A percentile compares a stretch with the other conserved stretches of the same genome.
phyloP scores from a whole-genome alignment of 2,113 vertebrate genomes.

The Notothenia coriiceps region DNA sequence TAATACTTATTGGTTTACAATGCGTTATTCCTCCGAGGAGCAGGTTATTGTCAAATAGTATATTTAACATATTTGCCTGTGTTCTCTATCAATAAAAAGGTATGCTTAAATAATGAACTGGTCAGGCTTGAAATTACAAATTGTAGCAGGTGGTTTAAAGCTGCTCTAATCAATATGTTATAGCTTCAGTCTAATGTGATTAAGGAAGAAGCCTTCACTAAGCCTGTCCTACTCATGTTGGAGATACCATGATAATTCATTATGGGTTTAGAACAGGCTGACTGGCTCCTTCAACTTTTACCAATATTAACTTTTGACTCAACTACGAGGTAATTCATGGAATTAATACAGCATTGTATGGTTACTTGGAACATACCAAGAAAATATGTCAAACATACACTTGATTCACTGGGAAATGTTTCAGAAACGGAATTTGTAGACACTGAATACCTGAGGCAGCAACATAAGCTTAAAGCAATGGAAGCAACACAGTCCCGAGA shows the following conservation, averaged over 20 bases:
- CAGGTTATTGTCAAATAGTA: constrained; percentile 9
- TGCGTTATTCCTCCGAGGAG: constrained; percentile 13
- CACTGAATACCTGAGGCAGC: not conserved
- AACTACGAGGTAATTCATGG: not conserved
- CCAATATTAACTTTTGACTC: not conserved
- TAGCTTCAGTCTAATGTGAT: not conserved
- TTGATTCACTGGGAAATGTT: too few relatives aligned
- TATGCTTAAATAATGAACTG: not conserved
- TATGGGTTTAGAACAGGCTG: not conserved
- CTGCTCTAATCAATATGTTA: not conserved
- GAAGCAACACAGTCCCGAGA: not conserved
- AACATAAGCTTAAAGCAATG: too few relatives aligned
- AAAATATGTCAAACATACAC: not conserved
- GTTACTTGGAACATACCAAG: not conserved
- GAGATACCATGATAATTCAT: not conserved
- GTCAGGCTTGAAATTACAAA: not conserved
- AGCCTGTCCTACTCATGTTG: not conserved
- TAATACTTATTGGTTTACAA: constrained; percentile 19
- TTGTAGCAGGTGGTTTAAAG: not conserved
- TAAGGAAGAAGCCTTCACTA: not conserved
- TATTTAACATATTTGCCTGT: not conserved
- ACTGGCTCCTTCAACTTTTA: not conserved
- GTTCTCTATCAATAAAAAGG: not conserved
- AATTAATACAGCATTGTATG: not conserved
- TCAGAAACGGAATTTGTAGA: not conserved